These are phyloP conservation scores for Belgica antarctica DNA, from an alignment of 2,888 invertebrate species.

Conservation along the genomic window DNA sequence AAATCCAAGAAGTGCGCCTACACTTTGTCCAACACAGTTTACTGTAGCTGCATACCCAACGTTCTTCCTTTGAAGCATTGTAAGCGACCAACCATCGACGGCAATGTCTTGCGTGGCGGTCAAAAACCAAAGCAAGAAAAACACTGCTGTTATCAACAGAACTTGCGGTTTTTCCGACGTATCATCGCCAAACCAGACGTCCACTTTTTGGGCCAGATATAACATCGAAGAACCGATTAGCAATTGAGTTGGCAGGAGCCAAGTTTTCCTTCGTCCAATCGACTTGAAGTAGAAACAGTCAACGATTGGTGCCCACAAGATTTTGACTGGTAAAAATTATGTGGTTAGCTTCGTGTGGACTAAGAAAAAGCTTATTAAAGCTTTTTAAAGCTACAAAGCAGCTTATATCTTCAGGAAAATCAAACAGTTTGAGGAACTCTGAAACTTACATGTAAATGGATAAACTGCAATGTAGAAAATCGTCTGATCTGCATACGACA, in stretches of 20 bases:
- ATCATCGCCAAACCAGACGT: constrained; percentile 70
- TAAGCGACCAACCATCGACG: constrained; percentile 99
- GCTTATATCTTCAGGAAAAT: no score
- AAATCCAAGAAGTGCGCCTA: constrained; percentile 95
- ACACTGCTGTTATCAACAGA: constrained; percentile 76
- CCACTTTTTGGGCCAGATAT: constrained; percentile 71
- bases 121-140: constrained; percentile 89
- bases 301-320: constrained; percentile 98
- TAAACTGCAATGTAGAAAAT: constrained; percentile 63
- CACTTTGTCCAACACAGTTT: constrained; percentile 97
- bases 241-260: constrained; percentile 93
- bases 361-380: neutral
- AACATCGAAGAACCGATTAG: constrained; percentile 88
- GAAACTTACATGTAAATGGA: constrained; percentile 66
- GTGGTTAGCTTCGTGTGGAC: no score
- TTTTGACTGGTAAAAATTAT: constrained; percentile 63
- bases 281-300: constrained; percentile 81
- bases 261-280: constrained; percentile 92
- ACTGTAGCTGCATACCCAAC: constrained; percentile 98
- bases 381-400: no score
- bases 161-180: constrained; percentile 63
- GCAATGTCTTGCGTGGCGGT: constrained; percentile 99
- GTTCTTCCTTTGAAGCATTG: constrained; percentile 95
- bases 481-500: constrained; percentile 89
- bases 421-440: no score